Evolutionary conservation across 2,888 invertebrate species (phyloP).

Genomic region (Diabrotica balteata): DNA sequence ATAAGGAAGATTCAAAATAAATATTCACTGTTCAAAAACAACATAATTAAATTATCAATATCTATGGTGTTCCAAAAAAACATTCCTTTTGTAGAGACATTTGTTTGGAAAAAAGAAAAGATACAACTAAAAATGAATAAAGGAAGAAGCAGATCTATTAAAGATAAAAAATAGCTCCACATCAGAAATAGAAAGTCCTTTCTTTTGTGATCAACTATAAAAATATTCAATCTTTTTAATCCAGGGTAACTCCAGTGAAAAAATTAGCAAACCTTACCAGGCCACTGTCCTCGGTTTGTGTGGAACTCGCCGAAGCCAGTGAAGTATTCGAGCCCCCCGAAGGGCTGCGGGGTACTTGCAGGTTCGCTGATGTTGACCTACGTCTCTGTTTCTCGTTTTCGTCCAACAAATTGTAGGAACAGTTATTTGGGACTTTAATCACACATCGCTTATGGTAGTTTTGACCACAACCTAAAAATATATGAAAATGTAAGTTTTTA

Average conservation of each 20-base stretch:
- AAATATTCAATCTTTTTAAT: constrained; percentile 36
- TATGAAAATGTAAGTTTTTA: constrained; percentile 10
- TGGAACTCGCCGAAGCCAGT: constrained; percentile 65
- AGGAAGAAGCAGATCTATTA: too few species aligned
- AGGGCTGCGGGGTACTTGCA: constrained; percentile 71
- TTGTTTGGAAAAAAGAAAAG: too few species aligned
- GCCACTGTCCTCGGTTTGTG: constrained; percentile 67
- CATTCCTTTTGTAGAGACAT: too few species aligned
- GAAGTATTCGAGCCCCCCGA: constrained; percentile 78
- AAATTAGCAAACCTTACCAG: constrained; percentile 74
- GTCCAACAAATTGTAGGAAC: constrained; percentile 67
- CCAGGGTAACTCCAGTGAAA: constrained; percentile 56
- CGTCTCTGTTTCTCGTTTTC: constrained; percentile 55
- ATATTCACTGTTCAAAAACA: too few species aligned
- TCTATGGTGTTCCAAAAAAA: too few species aligned
- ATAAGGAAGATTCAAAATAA: too few species aligned
- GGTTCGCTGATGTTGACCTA: constrained; percentile 59
- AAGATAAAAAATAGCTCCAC: too few species aligned
- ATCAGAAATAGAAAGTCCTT: too few species aligned
- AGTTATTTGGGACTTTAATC: constrained; percentile 98
- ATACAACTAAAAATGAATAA: too few species aligned
- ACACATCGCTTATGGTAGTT: constrained; percentile 99
- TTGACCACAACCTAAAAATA: constrained; percentile 85
- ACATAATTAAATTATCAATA: too few species aligned
- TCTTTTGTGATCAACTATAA: too few species aligned